Base-by-base conservation (phyloP, 2,888 invertebrate genomes). In the Acleris cristana region DNA sequence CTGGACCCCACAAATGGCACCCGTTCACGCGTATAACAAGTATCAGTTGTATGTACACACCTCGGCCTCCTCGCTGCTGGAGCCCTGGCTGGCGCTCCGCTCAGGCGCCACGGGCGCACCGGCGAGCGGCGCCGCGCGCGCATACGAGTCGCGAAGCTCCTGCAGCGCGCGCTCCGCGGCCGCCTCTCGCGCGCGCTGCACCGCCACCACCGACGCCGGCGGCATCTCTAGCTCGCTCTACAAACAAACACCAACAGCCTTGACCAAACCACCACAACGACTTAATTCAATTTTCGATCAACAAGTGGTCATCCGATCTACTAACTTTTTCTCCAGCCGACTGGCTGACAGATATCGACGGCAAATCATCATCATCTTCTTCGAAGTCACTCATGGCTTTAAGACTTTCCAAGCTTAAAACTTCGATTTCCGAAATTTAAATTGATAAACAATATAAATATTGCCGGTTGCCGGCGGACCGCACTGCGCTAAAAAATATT, bases 361-460 rank as follows among this genome's bases (percentile, higher is more conserved):
- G 86, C 59, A 86, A 70, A 19, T 86, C 86, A 18, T 77, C 78
- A 59, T 84, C 86, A 44, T 73, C 79, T 14, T 83, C 84, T 63
- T 83, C 85, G 5, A 78, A 77, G 4, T 79, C 79, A 58, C 73
- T 81, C 77, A 74, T 14, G 60, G 34, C 44, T 52, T 52, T 21
- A 19, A 52, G 12, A 34, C 12, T 34, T 3, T 12, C 8, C 12
- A 23, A 23, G 44, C 44, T 16, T 16, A n/a, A 19, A 34, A 54
- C n/a, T 34, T 8, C 30, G 10, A 16, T 34, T 10, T 54, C 44
- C 16, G 3, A 44, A 19, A n/a, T 21, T 10, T 23, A 51, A 51
- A 45, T 14, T 45, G 3, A 45, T 49, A 12, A 34, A 34, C 34
- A 3, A 26, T 6, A 26, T 26, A 34, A 3, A 34, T 12, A 34